These are phyloP conservation scores for Gymnopithys bicolor DNA, from an alignment of 2,797 vertebrate genomes.

Conservation along the genomic window DNA sequence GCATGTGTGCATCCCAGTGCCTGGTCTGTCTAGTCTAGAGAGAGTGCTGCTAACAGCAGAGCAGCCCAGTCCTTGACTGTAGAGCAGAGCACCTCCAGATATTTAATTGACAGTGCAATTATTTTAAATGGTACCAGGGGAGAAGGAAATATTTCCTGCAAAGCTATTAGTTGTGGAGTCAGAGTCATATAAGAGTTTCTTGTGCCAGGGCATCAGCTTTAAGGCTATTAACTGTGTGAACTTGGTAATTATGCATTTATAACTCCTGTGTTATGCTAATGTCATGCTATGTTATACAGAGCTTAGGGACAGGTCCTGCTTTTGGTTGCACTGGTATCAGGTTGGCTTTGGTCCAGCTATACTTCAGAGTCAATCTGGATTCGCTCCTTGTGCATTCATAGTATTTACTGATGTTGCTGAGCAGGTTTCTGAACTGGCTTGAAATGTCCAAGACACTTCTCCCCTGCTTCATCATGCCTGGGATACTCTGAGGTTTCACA, in stretches of 20 bases:
- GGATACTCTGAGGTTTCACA: background rate
- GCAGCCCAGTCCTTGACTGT: background rate
- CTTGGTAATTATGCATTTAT: background rate
- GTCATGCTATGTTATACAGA: background rate
- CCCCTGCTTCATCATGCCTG: rapidly evolving
- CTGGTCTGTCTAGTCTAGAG: background rate
- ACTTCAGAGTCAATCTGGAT: background rate
- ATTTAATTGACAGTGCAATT: background rate
- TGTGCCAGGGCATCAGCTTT: background rate
- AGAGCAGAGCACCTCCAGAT: background rate
- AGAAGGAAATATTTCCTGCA: background rate
- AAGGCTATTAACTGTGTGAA: background rate
- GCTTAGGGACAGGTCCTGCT: background rate
- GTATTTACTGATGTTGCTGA: background rate
- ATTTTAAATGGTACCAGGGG: background rate
- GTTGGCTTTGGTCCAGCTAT: background rate
- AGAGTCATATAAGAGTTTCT: background rate
- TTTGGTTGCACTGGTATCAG: background rate
- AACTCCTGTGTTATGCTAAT: background rate
- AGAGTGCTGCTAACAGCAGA: background rate
- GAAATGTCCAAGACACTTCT: background rate
- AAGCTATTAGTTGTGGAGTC: background rate
- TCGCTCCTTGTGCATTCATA: background rate
- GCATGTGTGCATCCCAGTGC: rapidly evolving
- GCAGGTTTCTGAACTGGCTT: background rate